phyloP scores from a whole-genome alignment of 1,140 invertebrate genomes.

The Pogonognathellus flavescens region DNA sequence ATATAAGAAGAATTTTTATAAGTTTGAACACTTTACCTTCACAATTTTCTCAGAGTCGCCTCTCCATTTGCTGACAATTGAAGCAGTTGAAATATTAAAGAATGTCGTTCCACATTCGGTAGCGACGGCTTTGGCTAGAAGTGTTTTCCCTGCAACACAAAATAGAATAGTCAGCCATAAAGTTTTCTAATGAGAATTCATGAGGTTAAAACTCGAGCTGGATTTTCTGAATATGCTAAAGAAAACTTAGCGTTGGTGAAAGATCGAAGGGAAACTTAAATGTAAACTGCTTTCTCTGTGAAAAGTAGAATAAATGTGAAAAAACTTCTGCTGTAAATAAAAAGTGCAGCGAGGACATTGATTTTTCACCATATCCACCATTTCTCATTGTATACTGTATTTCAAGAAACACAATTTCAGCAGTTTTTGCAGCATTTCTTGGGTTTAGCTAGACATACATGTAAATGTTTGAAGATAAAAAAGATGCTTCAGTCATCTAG shows the following conservation, averaged over 20 bases:
- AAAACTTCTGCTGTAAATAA: too few species aligned
- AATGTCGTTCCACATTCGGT: slow-evolving; percentile 88
- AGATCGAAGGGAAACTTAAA: too few species aligned
- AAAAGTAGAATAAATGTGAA: too few species aligned
- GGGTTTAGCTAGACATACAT: not conserved
- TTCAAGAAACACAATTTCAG: too few species aligned
- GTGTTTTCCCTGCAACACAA: slow-evolving; percentile 81
- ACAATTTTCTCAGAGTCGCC: slow-evolving; percentile 95
- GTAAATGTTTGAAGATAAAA: slow-evolving; percentile 11
- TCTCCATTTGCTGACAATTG: slow-evolving; percentile 92
- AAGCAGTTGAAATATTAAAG: slow-evolving; percentile 91
- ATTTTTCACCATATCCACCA: too few species aligned
- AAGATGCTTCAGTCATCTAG: not conserved
- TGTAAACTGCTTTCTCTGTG: too few species aligned
- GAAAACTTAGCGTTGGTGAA: too few species aligned
- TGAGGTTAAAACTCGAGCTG: too few species aligned
- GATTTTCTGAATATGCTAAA: too few species aligned
- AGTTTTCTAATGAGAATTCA: too few species aligned
- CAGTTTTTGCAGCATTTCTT: not conserved
- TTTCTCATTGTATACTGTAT: too few species aligned
- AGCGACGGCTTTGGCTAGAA: slow-evolving; percentile 89
- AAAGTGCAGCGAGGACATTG: too few species aligned
- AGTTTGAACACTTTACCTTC: slow-evolving; percentile 73
- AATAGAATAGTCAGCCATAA: not conserved
- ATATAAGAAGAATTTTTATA: not conserved